These are phyloP conservation scores for Vannuccia rotundouncinata DNA, from an alignment of 2,888 invertebrate genomes.

Conservation along the genomic window DNA sequence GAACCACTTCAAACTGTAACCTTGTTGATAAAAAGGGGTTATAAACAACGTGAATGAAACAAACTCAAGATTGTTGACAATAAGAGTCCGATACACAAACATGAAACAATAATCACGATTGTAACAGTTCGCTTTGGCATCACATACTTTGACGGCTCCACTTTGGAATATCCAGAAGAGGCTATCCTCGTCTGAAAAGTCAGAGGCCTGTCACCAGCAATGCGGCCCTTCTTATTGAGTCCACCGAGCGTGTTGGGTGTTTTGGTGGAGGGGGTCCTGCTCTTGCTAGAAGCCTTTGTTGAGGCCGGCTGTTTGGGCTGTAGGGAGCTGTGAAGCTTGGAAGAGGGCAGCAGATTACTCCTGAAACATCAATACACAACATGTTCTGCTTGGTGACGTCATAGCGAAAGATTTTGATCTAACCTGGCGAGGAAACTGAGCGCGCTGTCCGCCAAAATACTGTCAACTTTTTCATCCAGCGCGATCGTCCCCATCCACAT, in stretches of 20 bases:
- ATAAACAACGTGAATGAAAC: too few relatives aligned
- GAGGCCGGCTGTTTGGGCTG: background rate
- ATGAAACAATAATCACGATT: too few relatives aligned
- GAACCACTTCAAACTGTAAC: too few relatives aligned
- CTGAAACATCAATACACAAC: too few relatives aligned
- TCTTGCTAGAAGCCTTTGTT: background rate
- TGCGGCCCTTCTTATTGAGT: background rate
- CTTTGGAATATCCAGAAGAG: conserved; percentile 34
- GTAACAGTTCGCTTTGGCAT: too few relatives aligned
- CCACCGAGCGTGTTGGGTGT: background rate
- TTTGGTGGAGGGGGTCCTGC: background rate
- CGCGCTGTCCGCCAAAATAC: background rate
- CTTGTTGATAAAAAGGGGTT: too few relatives aligned
- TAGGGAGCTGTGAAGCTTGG: background rate
- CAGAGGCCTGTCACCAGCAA: conserved; percentile 4
- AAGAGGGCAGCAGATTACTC: background rate
- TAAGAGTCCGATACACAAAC: too few relatives aligned
- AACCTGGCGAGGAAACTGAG: background rate
- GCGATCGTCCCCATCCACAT: background rate
- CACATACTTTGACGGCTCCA: conserved; percentile 2
- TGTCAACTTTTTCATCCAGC: background rate
- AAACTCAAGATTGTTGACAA: too few relatives aligned
- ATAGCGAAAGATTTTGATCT: too few relatives aligned
- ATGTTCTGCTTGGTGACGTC: too few relatives aligned
- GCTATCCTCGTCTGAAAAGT: conserved; percentile 11